phyloP scores from a whole-genome alignment of 2,113 vertebrate genomes.

The Antigone vipio region DNA sequence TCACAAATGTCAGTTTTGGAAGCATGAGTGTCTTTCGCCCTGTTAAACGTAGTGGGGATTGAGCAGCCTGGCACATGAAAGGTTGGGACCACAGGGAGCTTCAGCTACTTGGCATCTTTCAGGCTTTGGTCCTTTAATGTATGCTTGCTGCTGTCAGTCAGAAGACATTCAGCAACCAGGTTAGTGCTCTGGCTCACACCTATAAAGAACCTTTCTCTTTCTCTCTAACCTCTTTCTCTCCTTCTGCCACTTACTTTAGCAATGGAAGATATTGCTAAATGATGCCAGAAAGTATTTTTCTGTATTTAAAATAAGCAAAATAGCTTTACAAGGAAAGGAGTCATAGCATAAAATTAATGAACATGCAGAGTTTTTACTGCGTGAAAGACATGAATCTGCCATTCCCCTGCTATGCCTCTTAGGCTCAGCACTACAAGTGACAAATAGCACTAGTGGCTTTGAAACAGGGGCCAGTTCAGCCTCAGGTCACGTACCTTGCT shows the following conservation, averaged over 20 bases:
- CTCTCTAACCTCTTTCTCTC: neutral
- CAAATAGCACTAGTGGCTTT: neutral
- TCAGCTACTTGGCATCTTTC: neutral
- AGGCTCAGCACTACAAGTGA: neutral
- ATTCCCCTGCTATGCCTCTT: accelerated
- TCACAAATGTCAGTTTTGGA: neutral
- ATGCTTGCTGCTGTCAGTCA: neutral
- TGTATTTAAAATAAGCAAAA: neutral
- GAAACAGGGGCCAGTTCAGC: neutral
- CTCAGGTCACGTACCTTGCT: no score
- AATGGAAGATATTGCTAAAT: neutral
- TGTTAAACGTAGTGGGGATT: neutral
- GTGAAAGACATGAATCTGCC: neutral
- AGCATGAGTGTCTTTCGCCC: neutral
- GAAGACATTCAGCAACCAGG: neutral
- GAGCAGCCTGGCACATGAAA: neutral
- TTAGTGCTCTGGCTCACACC: neutral
- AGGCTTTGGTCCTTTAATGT: neutral
- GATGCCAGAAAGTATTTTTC: neutral
- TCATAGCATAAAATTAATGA: neutral
- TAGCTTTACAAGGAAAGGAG: neutral
- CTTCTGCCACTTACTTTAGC: neutral
- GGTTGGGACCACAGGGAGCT: neutral
- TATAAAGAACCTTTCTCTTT: neutral
- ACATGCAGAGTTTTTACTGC: neutral